These are phyloP conservation scores for Pseudolaguvia tuberculata DNA, from an alignment of 2,113 vertebrate species.

Conservation along the genomic window DNA sequence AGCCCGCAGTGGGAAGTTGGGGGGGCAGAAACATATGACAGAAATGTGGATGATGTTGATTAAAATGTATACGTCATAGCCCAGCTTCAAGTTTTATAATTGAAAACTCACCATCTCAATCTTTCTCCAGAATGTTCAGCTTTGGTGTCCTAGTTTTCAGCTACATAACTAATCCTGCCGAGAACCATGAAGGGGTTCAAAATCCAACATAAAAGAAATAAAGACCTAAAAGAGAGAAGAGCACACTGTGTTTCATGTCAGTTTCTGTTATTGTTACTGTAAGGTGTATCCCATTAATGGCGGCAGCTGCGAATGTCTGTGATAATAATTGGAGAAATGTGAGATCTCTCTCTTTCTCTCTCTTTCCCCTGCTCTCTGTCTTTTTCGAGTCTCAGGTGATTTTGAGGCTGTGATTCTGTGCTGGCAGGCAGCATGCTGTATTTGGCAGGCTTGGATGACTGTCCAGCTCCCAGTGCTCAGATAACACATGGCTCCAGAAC, in stretches of 20 bases:
- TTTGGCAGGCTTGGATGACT: conserved; percentile 39
- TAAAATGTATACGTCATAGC: not conserved
- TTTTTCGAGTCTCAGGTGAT: conserved; percentile 36
- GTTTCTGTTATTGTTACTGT: not conserved
- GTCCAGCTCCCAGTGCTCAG: conserved; percentile 45
- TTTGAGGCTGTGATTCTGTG: conserved; percentile 25
- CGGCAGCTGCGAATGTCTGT: conserved; percentile 12
- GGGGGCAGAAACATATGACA: not conserved
- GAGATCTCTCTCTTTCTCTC: conserved; percentile 9
- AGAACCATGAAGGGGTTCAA: not conserved
- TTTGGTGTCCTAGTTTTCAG: not conserved
- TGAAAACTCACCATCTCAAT: not conserved
- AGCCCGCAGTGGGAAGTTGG: not conserved
- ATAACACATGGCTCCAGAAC: conserved; percentile 49
- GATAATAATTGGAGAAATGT: conserved; percentile 33
- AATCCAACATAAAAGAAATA: not conserved
- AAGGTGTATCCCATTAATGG: not conserved
- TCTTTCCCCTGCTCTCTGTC: conserved; percentile 4
- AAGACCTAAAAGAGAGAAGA: not conserved
- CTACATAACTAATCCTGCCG: not conserved
- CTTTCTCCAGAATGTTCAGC: not conserved
- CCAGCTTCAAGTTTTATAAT: not conserved
- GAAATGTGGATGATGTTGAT: not conserved
- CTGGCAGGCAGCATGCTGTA: conserved; percentile 41
- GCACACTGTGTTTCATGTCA: not conserved